A percentile compares a stretch with the other conserved stretches of the same genome.
phyloP scores from a whole-genome alignment of 2,888 invertebrate species.

The Drosophila affinis region DNA sequence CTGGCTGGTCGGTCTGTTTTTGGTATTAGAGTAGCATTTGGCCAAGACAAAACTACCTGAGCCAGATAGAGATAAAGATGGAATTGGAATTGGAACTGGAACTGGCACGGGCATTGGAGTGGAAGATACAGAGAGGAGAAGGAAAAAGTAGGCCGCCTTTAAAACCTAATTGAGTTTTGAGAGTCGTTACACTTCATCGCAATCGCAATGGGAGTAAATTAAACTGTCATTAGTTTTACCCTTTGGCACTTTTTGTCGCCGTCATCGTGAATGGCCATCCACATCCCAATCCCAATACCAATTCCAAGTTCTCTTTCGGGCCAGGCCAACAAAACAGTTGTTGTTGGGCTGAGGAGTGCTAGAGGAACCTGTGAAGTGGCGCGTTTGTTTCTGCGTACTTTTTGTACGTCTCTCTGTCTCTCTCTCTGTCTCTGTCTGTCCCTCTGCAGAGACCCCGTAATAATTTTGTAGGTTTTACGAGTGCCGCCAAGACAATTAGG shows the following conservation, averaged over 20 bases:
- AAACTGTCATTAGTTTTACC: slow-evolving; percentile 83
- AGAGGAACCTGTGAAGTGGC: slow-evolving; percentile 69
- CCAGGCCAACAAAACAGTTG: slow-evolving; percentile 41
- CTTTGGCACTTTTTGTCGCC: slow-evolving; percentile 75
- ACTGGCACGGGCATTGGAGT: neutral
- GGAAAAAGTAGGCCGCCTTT: slow-evolving; percentile 1
- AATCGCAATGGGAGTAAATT: slow-evolving; percentile 79
- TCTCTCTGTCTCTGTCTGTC: slow-evolving; percentile 8
- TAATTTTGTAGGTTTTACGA: slow-evolving; percentile 77
- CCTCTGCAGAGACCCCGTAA: slow-evolving; percentile 58
- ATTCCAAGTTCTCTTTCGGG: slow-evolving; percentile 26
- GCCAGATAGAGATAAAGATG: slow-evolving; percentile 22
- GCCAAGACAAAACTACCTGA: slow-evolving; percentile 47
- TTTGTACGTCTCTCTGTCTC: slow-evolving; percentile 19
- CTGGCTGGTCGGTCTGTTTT: neutral
- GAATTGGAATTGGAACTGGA: neutral
- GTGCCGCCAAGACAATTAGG: slow-evolving; percentile 79
- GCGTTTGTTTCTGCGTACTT: slow-evolving; percentile 56
- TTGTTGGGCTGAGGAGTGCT: neutral
- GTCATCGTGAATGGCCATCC: slow-evolving; percentile 13
- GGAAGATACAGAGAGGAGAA: neutral
- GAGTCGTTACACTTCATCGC: slow-evolving; percentile 75
- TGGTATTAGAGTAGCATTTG: slow-evolving; percentile 67
- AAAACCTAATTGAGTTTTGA: slow-evolving; percentile 72
- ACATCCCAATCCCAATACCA: no score